Evolutionary conservation across 2,113 vertebrate genomes (phyloP), one percentile per base, ranked within the genome.

Genomic region (Lucifuga dentata): DNA sequence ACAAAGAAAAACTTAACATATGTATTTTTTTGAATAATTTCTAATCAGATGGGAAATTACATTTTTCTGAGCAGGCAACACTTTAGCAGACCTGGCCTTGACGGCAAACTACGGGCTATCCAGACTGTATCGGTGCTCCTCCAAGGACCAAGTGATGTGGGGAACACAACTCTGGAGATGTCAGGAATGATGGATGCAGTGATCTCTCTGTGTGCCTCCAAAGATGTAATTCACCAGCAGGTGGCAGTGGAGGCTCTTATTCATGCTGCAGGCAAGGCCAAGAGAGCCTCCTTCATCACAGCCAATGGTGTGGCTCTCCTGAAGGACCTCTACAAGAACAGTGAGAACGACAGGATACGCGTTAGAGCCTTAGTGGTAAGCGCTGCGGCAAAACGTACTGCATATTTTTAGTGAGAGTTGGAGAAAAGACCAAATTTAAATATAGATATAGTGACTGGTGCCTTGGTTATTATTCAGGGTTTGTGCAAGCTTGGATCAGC

Each of bases 401-500:
- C 20, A 1, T 23, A 16, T 59, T 21, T 23, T n/a, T 57, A 29
- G 26, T 36, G 48, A 16, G 17, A 65, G 57, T 2, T 59, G 10
- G 19, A 38, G 24, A 41, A 59, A 45, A 39, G 19, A 41, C 21
- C 21, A 33, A 41, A 24, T 48, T 1, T 32, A 26, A 52, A 26
- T 63, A 40, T 40, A 50, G 40, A 50, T 15, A 6, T 39, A 73
- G 56, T 12, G 20, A 36, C 50, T 21, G 2, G 4, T 39, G 13
- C 10, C 40, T 60, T 61, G 32, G 48, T 33, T 78, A 57, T 80
- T 53, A 24, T 52, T 2, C 88, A 99, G 98, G 97, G 98, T 8
- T 93, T 99, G 86, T 99, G 98, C 82, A 99, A 99, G 79, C 94
- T 99, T 33, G 97, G 98, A 13, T 99, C 97, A 0, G 98, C 98